phyloP scores from a whole-genome alignment of 2,888 invertebrate genomes.

The Drosophila flavopinicola region DNA sequence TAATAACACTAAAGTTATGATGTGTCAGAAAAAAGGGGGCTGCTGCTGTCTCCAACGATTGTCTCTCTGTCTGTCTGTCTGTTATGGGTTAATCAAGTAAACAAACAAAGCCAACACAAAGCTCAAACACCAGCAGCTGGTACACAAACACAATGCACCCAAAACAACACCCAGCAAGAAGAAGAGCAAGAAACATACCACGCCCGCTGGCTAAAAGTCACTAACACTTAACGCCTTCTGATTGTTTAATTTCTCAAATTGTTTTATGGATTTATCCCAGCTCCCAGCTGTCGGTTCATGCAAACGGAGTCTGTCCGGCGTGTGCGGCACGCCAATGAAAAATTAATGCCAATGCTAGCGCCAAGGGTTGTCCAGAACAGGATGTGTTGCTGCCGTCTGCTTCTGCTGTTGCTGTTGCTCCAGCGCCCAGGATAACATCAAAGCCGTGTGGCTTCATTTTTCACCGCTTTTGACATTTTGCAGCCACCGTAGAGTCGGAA shows the following conservation, averaged over 20 bases:
- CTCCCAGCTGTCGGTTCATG: constrained; percentile 58
- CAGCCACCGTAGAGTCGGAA: constrained; percentile 67
- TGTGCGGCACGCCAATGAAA: constrained; percentile 74
- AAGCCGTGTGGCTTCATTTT: constrained; percentile 75
- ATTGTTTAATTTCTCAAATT: constrained; percentile 80
- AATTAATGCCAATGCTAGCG: constrained; percentile 62
- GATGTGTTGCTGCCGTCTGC: constrained; percentile 1
- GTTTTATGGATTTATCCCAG: constrained; percentile 79
- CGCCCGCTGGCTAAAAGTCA: constrained; percentile 62
- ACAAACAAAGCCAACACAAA: constrained; percentile 55
- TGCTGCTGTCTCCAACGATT: constrained; percentile 7
- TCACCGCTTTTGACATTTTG: constrained; percentile 79
- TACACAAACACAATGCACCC: constrained; percentile 15
- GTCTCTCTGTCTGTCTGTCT: neutral
- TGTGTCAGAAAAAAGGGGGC: constrained; percentile 44
- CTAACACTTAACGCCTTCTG: constrained; percentile 80
- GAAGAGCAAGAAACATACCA: constrained; percentile 21
- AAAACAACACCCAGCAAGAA: constrained; percentile 5
- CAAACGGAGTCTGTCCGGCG: constrained; percentile 28
- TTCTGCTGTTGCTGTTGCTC: constrained; percentile 1
- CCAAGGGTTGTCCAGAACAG: constrained; percentile 50
- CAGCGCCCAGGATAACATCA: constrained; percentile 63
- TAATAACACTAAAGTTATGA: constrained; percentile 44
- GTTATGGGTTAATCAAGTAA: constrained; percentile 71
- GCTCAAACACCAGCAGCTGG: constrained; percentile 31